Evolutionary conservation across 2,888 invertebrate genomes (phyloP).

Genomic region (Plagodis pulveraria): DNA sequence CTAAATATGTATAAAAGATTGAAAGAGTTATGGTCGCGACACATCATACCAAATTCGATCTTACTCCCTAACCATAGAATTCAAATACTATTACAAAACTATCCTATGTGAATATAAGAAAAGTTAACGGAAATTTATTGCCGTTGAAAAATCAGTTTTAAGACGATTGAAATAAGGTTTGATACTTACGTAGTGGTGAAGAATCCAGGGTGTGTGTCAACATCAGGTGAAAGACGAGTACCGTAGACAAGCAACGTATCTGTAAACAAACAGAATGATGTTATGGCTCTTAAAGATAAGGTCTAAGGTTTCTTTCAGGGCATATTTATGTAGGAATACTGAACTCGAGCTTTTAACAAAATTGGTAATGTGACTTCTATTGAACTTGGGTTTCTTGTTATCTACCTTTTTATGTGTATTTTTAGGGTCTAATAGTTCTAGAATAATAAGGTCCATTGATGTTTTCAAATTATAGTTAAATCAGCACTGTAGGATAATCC

Average conservation of each 20-base stretch:
- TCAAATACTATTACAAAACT: conserved; percentile 38
- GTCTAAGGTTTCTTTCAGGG: conserved; percentile 14
- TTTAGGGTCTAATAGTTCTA: no score
- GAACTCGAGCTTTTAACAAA: no score
- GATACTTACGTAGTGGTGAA: conserved; percentile 53
- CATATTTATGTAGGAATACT: conserved; percentile 9
- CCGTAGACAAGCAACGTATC: conserved; percentile 63
- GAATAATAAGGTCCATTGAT: no score
- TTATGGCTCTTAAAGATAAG: conserved; percentile 22
- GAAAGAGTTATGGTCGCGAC: conserved; percentile 14
- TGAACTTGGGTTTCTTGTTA: no score
- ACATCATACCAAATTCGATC: conserved; percentile 37
- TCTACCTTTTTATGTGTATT: no score
- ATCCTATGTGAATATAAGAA: conserved; percentile 36
- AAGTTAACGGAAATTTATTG: conserved; percentile 22
- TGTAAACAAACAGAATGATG: conserved; percentile 61
- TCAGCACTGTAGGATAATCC: no score
- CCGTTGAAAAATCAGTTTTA: conserved; percentile 33
- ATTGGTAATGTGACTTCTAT: no score
- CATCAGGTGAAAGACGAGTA: conserved; percentile 56
- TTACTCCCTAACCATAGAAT: conserved; percentile 36
- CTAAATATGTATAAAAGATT: conserved; percentile 11
- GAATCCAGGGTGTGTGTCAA: conserved; percentile 44
- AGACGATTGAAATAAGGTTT: conserved; percentile 13
- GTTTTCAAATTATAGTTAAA: no score